Percentiles rank a stretch among this genome's conserved stretches.
These are phyloP conservation scores for Pycnonotus jocosus DNA, from an alignment of 2,113 vertebrate species.

Conservation along the genomic window DNA sequence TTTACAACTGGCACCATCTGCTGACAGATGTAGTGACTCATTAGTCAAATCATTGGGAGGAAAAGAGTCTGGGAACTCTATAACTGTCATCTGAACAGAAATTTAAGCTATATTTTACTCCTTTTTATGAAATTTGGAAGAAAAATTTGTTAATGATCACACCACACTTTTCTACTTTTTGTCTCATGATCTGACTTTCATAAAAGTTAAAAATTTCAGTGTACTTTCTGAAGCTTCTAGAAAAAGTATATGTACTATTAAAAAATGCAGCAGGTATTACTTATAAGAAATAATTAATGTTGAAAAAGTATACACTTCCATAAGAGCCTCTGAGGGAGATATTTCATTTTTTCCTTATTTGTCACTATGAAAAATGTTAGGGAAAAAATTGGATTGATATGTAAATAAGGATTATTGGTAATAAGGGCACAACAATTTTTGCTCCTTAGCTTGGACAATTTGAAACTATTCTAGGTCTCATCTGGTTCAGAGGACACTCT, in stretches of 20 bases:
- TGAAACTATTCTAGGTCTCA: slow-evolving; percentile 1
- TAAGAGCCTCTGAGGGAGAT: neutral
- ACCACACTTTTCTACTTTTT: neutral
- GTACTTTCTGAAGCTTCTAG: neutral
- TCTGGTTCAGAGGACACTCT: neutral
- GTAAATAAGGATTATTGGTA: neutral
- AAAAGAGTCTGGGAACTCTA: neutral
- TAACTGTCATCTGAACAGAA: neutral
- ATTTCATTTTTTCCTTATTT: neutral
- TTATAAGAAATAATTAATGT: neutral
- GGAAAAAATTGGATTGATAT: neutral
- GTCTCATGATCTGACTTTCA: neutral
- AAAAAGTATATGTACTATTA: neutral
- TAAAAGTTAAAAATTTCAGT: neutral
- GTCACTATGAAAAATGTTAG: neutral
- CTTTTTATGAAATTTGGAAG: neutral
- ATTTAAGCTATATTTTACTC: neutral
- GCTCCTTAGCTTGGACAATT: neutral
- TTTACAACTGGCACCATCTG: neutral
- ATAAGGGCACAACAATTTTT: neutral
- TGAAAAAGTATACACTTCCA: neutral
- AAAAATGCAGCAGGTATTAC: neutral
- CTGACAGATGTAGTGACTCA: neutral
- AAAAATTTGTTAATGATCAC: neutral
- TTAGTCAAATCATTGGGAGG: neutral